Evolutionary conservation across 2,888 invertebrate species (phyloP), one percentile per base, ranked within the genome.

Genomic region (Bugula neritina): DNA sequence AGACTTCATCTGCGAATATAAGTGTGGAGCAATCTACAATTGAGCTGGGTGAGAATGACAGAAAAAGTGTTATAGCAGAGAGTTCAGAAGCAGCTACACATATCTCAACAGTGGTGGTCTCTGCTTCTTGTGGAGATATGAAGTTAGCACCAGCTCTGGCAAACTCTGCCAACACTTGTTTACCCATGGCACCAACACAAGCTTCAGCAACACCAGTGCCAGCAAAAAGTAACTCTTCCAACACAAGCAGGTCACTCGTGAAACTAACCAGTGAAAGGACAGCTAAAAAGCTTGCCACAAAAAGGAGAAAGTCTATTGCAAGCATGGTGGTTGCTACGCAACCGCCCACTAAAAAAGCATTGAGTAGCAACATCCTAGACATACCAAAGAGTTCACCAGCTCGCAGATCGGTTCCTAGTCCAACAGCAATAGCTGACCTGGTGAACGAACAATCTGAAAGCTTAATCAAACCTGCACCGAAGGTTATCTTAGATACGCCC

Each of bases 381-480:
- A n/a, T n/a, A n/a, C n/a, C n/a, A n/a, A n/a, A n/a, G n/a, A n/a
- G n/a, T n/a, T n/a, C n/a, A n/a, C n/a, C n/a, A n/a, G n/a, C n/a
- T n/a, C 63, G 63, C 3, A 27, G 63, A 13, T 63, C 63, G 27
- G 31, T 63, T 63, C 63, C 63, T 17, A 63, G 31, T 31, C 63
- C 63, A 25, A 31, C 34, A 25, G 27, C 31, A 10, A n/a, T 31
- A 27, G 31, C 63, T 29, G 34, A 63, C 13, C 2, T 63, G 29
- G 63, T 31, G 34, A 27, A 63, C 10, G 3, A 55, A n/a, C 3
- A n/a, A 43, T 43, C 52, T 52, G 52, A 17, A 13, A 52, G 10
- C 17, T 13, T 21, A 13, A 21, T 21, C 21, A 52, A 52, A 52
- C 52, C 52, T 52, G 52, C 52, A 21, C 10, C 52, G 52, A 52